Evolutionary conservation across 2,797 vertebrate species (phyloP).

Genomic region (Cirrhinus molitorella): DNA sequence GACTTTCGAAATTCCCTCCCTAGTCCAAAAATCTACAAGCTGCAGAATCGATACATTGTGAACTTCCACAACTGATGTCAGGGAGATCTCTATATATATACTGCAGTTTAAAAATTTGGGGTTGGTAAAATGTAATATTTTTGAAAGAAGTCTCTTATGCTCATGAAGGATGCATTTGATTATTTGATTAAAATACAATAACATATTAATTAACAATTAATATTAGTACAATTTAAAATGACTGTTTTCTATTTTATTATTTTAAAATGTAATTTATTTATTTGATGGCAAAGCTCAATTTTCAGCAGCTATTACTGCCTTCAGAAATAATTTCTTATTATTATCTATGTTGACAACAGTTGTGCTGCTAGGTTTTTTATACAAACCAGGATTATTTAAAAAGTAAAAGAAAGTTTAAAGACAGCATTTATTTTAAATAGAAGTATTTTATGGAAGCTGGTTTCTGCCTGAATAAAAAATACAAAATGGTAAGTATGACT

Average conservation of each 20-base stretch:
- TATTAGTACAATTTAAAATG: not conserved
- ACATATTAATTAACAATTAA: not conserved
- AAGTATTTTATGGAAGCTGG: not conserved
- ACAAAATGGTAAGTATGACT: no score
- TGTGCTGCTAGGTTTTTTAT: not conserved
- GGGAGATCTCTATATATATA: not conserved
- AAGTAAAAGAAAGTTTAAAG: no score
- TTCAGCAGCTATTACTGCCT: not conserved
- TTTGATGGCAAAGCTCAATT: not conserved
- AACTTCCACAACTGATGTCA: conserved; percentile 9
- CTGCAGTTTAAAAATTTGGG: not conserved
- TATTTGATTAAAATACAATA: not conserved
- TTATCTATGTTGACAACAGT: not conserved
- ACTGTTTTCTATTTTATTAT: not conserved
- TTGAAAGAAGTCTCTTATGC: not conserved
- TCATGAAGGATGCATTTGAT: not conserved
- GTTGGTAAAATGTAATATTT: not conserved
- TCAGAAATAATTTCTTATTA: not conserved
- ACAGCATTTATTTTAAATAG: not conserved
- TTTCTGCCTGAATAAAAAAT: no score
- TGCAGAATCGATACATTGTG: not conserved
- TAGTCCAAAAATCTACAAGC: not conserved
- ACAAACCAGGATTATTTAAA: not conserved
- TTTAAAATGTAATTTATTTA: not conserved
- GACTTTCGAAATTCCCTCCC: not conserved